Evolutionary conservation across 2,797 vertebrate genomes (phyloP), one percentile per base, ranked within the genome.

Genomic region (Acanthurus leucopareius): DNA sequence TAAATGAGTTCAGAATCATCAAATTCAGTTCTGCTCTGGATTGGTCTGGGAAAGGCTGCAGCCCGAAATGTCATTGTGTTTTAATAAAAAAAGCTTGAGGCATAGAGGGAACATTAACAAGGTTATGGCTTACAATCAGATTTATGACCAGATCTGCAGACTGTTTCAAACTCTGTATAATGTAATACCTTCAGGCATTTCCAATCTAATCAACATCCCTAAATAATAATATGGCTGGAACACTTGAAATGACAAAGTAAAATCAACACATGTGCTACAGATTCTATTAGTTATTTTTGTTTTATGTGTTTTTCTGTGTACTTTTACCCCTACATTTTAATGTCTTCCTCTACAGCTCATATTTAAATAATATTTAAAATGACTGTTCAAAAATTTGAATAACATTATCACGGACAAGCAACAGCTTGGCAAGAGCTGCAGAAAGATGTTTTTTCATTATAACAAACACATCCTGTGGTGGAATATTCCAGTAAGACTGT

Each of bases 91-190:
- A 73, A 71, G 52, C 75, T 78, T 5, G 47, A 76, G 75, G 59
- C 75, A 54, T 9, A 42, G 60, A 64, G 22, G 67, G 60, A 73
- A 73, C 76, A 87, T 81, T 80, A 80, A 62, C 62, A 68, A 59
- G 48, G 52, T 73, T 83, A 83, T 68, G 52, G 79, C 65, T 77
- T 77, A 83, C 64, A 64, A 60, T 38, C 67, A 83, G 49, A 89
- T 86, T 88, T 69, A 86, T 83, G 75, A 75, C 53, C 45, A 66
- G 57, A 79, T 78, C 81, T 82, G 88, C 65, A 72, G 57, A 58
- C 44, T 52, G 52, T 69, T 81, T 72, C 58, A 82, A 77, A 74
- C 80, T 62, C 53, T 74, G 69, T 78, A 45, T 71, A 45, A 82
- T 83, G 69, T 54, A 9, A 35, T 42, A 84, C 73, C 77, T 70